Evolutionary conservation across 2,888 invertebrate genomes (phyloP), one percentile per base, ranked within the genome.

Genomic region (Prenolepis imparis): DNA sequence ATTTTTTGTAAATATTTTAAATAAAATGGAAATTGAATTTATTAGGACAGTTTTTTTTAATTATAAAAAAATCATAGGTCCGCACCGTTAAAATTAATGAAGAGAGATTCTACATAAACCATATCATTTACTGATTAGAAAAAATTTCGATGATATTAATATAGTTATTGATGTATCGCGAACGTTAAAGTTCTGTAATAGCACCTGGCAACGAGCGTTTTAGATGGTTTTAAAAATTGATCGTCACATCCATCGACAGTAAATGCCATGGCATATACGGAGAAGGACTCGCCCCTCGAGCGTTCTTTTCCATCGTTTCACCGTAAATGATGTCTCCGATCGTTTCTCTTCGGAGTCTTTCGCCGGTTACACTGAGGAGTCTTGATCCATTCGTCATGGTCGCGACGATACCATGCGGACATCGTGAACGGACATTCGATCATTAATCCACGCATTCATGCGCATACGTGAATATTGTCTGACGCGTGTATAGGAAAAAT

Each of bases 321-420:
- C 55, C 83, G 77, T 86, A 87, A 87, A 84, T 84, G 84, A 70
- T 59, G 63, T 80, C 73, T 73, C 74, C 44, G 80, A 24, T 70
- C 75, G 84, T 82, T 82, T 70, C 86, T 84, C 84, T 74, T 83
- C 82, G 52, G 12, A 11, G 44, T 70, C 70, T 44, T 39, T 44
- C 81, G 63, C 52, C 48, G 72, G 36, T 21, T 64, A 55, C 73
- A 12, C 75, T 18, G 52, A 36, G 61, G 67, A 74, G 61, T 48
- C 61, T 55, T 41, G 61, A 74, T 57, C 78, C 84, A 82, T 82
- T 84, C 84, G 84, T 82, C 84, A 82, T 63, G 84, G 68, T 52
- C 74, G 64, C 82, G 55, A 74, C 72, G 84, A 82, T 86, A 66
- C 73, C 59, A 67, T 2, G 41, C 6, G 41, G 41, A 41, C 12